A percentile compares a stretch with the other conserved stretches of the same genome.
Evolutionary conservation across 2,888 invertebrate species (phyloP).

Genomic region (Drosophila siamana): DNA sequence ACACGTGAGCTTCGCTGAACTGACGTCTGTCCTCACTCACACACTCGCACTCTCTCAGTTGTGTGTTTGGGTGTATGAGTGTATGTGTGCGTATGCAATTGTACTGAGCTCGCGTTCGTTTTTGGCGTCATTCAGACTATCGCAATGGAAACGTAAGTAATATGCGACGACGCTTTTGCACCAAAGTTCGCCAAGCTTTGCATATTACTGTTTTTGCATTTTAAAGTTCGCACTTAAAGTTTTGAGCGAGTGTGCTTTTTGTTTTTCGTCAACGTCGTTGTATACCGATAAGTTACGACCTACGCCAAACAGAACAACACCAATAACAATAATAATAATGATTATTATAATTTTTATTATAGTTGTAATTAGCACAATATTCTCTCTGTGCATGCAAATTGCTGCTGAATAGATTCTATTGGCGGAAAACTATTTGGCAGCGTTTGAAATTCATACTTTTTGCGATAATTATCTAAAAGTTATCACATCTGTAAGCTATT

Average conservation of each 20-base stretch:
- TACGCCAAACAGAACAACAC: slow-evolving; percentile 37
- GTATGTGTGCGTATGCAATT: not conserved
- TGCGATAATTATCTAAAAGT: not conserved
- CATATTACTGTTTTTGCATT: slow-evolving; percentile 11
- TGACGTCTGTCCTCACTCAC: slow-evolving; percentile 22
- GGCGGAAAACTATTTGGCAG: slow-evolving; percentile 2
- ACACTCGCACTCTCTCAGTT: slow-evolving; percentile 11
- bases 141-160: slow-evolving; percentile 60
- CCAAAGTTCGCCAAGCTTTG: slow-evolving; percentile 45
- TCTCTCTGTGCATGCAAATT: slow-evolving; percentile 1
- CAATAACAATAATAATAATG: not conserved
- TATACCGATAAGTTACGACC: slow-evolving; percentile 44
- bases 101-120: slow-evolving; percentile 6
- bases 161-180: slow-evolving; percentile 26
- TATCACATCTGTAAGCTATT: not conserved
- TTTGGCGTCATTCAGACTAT: slow-evolving; percentile 51
- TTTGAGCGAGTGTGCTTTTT: slow-evolving; percentile 9
- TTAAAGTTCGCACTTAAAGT: slow-evolving; percentile 18
- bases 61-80: slow-evolving; percentile 6
- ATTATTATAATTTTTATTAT: slow-evolving; percentile 7
- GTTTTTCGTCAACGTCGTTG: slow-evolving; percentile 22
- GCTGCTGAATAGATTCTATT: not conserved
- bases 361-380: slow-evolving; percentile 1
- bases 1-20: slow-evolving; percentile 53
- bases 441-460: not conserved